Percentiles rank a stretch among this genome's conserved stretches.
phyloP scores from a whole-genome alignment of 2,797 vertebrate species.

The Mionectes olivaceus region DNA sequence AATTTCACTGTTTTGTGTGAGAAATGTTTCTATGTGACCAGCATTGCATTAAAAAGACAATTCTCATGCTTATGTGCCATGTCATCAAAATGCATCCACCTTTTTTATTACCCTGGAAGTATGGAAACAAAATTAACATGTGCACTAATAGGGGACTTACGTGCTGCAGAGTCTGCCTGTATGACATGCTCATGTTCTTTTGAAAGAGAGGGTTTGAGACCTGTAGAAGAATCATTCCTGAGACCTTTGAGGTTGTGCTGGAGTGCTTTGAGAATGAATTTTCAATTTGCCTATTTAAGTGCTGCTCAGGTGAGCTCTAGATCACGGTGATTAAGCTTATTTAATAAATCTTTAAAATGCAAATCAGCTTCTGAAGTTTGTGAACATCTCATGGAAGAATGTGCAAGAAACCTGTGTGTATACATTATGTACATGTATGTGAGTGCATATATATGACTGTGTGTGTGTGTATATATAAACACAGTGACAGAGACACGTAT shows the following conservation, averaged over 20 bases:
- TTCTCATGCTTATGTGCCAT: background rate
- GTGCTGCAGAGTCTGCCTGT: background rate
- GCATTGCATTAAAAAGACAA: background rate
- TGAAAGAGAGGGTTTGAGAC: background rate
- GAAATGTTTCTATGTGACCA: background rate
- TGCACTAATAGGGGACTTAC: accelerated
- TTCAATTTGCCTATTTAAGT: background rate
- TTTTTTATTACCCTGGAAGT: background rate
- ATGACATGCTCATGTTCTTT: background rate
- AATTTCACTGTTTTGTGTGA: background rate
- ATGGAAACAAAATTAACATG: background rate
- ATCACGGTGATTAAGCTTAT: background rate
- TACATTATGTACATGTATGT: background rate
- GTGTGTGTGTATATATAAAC: background rate
- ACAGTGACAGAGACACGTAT: accelerated
- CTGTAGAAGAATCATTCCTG: background rate
- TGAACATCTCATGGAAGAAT: background rate
- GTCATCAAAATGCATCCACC: background rate
- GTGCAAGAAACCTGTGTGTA: background rate
- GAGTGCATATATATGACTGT: background rate
- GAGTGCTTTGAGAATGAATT: background rate
- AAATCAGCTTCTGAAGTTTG: background rate
- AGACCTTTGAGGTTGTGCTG: background rate
- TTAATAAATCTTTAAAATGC: background rate
- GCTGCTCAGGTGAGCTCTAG: background rate